A percentile compares a stretch with the other conserved stretches of the same genome.
phyloP scores from a whole-genome alignment of 2,888 invertebrate species.

The Pyrrhosoma nymphula region DNA sequence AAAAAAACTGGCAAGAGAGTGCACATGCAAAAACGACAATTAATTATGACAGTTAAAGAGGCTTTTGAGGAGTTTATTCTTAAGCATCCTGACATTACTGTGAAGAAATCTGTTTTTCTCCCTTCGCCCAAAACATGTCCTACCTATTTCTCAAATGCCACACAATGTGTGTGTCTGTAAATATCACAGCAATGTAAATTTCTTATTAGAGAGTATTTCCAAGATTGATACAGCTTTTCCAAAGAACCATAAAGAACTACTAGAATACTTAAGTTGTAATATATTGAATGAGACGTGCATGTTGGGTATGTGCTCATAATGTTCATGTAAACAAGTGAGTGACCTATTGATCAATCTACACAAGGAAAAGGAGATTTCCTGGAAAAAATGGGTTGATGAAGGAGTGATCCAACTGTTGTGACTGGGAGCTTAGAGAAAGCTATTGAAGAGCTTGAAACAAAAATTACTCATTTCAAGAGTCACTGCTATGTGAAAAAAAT shows the following conservation, averaged over 20 bases:
- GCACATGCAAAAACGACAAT: too few relatives aligned
- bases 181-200: not conserved
- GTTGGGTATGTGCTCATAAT: not conserved
- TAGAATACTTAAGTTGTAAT: not conserved
- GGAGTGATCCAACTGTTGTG: not conserved
- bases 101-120: too few relatives aligned
- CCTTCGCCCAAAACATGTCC: too few relatives aligned
- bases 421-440: not conserved
- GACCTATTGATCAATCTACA: not conserved
- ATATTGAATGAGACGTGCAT: not conserved
- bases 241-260: not conserved
- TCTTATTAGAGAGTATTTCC: not conserved
- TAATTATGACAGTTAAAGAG: too few relatives aligned
- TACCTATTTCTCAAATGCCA: not conserved
- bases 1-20: too few relatives aligned
- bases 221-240: not conserved
- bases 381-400: not conserved
- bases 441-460: not conserved
- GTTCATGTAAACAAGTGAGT: not conserved
- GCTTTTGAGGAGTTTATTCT: too few relatives aligned
- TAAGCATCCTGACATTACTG: too few relatives aligned
- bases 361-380: not conserved
- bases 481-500: not conserved
- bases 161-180: not conserved
- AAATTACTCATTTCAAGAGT: not conserved